Base-by-base conservation (phyloP, 2,888 invertebrate species). In the Phoenoteleia sp. region DNA sequence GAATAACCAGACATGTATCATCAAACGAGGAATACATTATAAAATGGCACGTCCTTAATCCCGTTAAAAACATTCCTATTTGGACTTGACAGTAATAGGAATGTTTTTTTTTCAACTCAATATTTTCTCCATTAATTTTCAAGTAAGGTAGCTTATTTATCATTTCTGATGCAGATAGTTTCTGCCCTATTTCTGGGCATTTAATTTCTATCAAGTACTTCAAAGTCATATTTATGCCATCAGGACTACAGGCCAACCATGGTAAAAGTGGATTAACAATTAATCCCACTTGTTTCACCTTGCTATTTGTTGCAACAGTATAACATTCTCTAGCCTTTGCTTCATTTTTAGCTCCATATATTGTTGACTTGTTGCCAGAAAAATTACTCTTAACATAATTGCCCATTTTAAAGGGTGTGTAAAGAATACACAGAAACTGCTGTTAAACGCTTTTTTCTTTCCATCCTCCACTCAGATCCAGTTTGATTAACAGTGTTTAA, bases 21-120 rank as follows among this genome's bases (percentile, higher is more conserved):
- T 62, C 33, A 21, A 19, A 54, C 17, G 54, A 69, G 23, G 54
- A 54, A 39, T 69, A 69, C 1, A 69, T 17, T 15, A 69, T 15
- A 19, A 69, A 36, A 39, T 69, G 49, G 39, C 74, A 74, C 13
- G 33, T 25, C 3, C 21, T 42, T 17, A 39, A 74, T 1, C 39
- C 49, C 5, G 62, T 45, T 11, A 74, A 19, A 19, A 60, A 74
- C 74, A 74, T 60, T 6, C 62, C 74, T 6, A 74, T 23, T 66
- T 64, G 76, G 0, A 76, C 29, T 36, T 76, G 52, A 17, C 64
- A 64, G 21, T 39, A 76, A 42, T 76, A 66, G 27, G 33, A n/a
- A 39, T 75, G 47, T 21, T 76, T 76, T 54, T 27, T 39, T 39
- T 76, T 76, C 13, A 76, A 64, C n/a, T 54, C 21, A 15, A 58